phyloP scores from a whole-genome alignment of 1,140 invertebrate genomes.

The Pseudomyrmex sp. region DNA sequence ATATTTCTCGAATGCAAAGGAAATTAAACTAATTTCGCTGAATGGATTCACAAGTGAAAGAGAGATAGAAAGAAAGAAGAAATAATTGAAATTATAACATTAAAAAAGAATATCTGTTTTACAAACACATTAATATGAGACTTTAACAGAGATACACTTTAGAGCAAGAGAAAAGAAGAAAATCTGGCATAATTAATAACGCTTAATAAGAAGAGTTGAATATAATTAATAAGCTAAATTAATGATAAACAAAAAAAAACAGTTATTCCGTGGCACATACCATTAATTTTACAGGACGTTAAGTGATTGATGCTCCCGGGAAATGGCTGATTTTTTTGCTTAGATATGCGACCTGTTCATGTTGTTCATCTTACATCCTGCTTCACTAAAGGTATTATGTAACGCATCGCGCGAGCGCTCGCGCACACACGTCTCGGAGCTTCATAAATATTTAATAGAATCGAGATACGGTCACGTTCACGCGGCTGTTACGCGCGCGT shows the following conservation, averaged over 20 bases:
- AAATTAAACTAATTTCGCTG: too few species aligned
- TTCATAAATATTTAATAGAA: slow-evolving; percentile 54
- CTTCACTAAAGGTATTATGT: slow-evolving; percentile 27
- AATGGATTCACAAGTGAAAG: too few species aligned
- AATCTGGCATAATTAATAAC: background rate
- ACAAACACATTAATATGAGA: too few species aligned
- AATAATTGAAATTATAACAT: too few species aligned
- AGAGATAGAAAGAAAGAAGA: too few species aligned
- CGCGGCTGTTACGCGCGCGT: slow-evolving; percentile 15
- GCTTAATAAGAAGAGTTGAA: background rate
- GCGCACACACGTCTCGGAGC: background rate
- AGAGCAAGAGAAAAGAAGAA: too few species aligned
- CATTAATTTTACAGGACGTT: background rate
- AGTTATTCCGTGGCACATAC: background rate
- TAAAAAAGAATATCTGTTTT: too few species aligned
- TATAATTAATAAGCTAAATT: background rate
- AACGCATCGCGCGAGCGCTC: slow-evolving; percentile 10
- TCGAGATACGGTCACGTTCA: slow-evolving; percentile 49
- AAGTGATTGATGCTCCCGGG: slow-evolving; percentile 1
- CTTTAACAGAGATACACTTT: background rate
- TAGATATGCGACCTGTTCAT: slow-evolving; percentile 10
- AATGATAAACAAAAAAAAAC: background rate
- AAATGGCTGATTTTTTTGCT: slow-evolving; percentile 11
- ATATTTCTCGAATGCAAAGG: too few species aligned
- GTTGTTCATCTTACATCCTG: slow-evolving; percentile 48